These are phyloP conservation scores for Zhuqinia jingwanae DNA, from an alignment of 2,888 invertebrate species.

Conservation along the genomic window DNA sequence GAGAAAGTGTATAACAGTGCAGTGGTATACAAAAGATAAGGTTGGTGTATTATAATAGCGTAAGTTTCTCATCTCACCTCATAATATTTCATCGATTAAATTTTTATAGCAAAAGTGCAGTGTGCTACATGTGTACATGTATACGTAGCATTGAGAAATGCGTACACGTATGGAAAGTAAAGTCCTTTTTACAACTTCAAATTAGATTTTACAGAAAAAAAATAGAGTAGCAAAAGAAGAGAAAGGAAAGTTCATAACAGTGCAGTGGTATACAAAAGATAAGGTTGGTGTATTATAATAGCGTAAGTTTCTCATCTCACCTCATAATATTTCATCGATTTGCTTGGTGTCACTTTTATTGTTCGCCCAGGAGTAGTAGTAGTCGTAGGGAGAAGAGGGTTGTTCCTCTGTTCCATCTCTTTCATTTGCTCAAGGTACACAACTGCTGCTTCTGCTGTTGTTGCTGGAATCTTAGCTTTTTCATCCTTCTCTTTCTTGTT, in stretches of 20 bases:
- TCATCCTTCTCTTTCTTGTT: slow-evolving; percentile 37
- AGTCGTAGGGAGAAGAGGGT: slow-evolving; percentile 34
- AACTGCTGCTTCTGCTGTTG: not conserved
- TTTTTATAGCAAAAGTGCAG: too few relatives aligned
- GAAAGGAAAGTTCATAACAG: slow-evolving; percentile 1
- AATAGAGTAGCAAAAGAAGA: not conserved
- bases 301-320: slow-evolving; percentile 41
- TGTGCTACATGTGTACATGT: too few relatives aligned
- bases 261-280: too few relatives aligned
- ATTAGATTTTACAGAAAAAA: slow-evolving; percentile 41
- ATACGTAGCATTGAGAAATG: slow-evolving; percentile 8
- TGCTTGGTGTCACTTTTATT: slow-evolving; percentile 66
- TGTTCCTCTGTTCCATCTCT: slow-evolving; percentile 4
- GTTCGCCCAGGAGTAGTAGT: slow-evolving; percentile 48
- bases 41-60: not conserved
- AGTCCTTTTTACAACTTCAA: slow-evolving; percentile 20
- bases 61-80: slow-evolving; percentile 53
- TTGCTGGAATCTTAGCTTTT: slow-evolving; percentile 2
- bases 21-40: too few relatives aligned
- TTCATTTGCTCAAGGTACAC: slow-evolving; percentile 44
- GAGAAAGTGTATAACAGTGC: not conserved
- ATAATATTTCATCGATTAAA: slow-evolving; percentile 69
- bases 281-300: not conserved
- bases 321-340: slow-evolving; percentile 69
- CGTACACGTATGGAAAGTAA: too few relatives aligned